Evolutionary conservation across 2,797 vertebrate species (phyloP).

Genomic region (Phrynocephalus guinanensis): DNA sequence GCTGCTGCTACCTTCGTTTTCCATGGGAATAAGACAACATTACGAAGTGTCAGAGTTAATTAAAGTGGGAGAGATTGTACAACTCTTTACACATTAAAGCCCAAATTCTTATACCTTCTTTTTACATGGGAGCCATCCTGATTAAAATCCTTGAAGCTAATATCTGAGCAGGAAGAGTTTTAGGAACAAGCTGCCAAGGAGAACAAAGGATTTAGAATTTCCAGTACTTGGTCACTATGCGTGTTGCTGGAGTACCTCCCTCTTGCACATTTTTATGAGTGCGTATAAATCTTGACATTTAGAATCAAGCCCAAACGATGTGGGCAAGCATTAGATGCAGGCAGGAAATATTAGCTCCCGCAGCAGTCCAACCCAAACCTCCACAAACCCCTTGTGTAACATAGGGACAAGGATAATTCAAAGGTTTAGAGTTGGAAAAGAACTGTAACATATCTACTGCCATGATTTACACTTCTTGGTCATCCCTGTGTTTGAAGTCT

Average conservation of each 20-base stretch:
- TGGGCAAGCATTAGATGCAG: background rate
- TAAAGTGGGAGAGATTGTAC: background rate
- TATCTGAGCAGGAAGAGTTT: background rate
- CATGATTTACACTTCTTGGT: too few relatives aligned
- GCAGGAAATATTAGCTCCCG: background rate
- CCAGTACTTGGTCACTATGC: background rate
- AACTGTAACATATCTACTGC: background rate
- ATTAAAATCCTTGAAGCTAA: background rate
- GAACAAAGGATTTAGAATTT: background rate
- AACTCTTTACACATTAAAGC: background rate
- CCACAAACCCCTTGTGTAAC: background rate
- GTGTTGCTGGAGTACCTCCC: background rate
- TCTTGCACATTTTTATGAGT: background rate
- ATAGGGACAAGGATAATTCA: background rate
- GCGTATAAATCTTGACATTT: background rate
- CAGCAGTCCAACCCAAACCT: background rate
- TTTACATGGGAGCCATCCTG: background rate
- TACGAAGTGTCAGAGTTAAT: background rate
- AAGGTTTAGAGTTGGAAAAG: background rate
- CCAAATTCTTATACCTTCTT: background rate
- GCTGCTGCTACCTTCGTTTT: background rate
- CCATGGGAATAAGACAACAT: background rate
- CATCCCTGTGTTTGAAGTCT: too few relatives aligned
- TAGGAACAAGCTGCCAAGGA: background rate
- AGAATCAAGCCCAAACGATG: background rate